A percentile compares a stretch with the other conserved stretches of the same genome.
Conservation (phyloP, 2,797 vertebrate species). For the Rousettus madagascariensis region DNA sequence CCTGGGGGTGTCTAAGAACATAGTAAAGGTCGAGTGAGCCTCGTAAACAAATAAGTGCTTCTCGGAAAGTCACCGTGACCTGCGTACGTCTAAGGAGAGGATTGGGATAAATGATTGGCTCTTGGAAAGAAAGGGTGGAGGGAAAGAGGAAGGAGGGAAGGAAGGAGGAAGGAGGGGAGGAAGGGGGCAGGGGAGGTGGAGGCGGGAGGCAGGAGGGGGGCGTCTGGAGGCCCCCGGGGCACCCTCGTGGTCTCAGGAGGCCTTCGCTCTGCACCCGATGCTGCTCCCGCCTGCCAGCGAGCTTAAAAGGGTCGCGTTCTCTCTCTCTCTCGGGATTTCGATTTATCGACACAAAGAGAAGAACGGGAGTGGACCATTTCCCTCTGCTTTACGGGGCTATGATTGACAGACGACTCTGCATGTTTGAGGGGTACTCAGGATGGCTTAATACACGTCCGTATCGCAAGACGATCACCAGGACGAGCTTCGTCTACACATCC, state of each 20-base stretch:
- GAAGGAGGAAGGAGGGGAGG: no score
- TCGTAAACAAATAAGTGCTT: not conserved
- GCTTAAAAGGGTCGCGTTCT: not conserved
- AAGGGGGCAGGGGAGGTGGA: rapidly evolving
- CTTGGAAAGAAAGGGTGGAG: no score
- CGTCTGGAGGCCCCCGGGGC: rapidly evolving
- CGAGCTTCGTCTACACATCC: not conserved
- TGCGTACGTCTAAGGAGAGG: not conserved
- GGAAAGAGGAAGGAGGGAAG: rapidly evolving
- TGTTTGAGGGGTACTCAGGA: not conserved
- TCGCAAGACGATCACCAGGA: no score
- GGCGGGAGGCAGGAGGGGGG: rapidly evolving
- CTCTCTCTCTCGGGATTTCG: not conserved
- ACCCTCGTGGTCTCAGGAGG: rapidly evolving
- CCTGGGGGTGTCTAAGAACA: not conserved
- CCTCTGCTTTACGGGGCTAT: not conserved
- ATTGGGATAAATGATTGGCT: rapidly evolving
- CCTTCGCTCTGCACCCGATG: rapidly evolving
- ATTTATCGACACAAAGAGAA: not conserved
- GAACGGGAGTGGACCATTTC: not conserved
- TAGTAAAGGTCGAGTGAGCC: rapidly evolving
- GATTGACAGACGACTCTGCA: no score
- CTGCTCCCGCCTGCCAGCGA: not conserved
- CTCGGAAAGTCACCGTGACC: no score
- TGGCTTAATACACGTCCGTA: rapidly evolving